phyloP scores from a whole-genome alignment of 2,888 invertebrate species.

The Charanyca ferruginea region DNA sequence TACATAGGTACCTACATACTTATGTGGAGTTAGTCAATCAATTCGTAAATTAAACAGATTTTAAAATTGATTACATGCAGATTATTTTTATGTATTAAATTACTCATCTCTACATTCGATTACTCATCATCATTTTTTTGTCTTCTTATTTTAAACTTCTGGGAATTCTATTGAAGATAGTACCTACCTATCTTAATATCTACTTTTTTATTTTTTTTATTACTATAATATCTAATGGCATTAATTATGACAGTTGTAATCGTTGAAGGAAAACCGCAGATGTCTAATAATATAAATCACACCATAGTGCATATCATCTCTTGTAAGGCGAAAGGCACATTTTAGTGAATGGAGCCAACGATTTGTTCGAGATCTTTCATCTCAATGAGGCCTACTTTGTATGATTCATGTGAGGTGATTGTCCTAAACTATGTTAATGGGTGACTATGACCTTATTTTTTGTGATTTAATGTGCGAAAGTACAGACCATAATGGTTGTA shows the following conservation, averaged over 20 bases:
- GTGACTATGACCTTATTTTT: slow-evolving; percentile 53
- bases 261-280: not conserved
- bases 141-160: slow-evolving; percentile 16
- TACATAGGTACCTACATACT: not conserved
- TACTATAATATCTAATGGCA: too few relatives aligned
- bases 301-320: slow-evolving; percentile 1
- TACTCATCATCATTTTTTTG: slow-evolving; percentile 9
- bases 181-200: too few relatives aligned
- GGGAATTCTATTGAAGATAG: not conserved
- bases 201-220: too few relatives aligned
- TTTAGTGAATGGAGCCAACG: slow-evolving; percentile 32
- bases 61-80: not conserved
- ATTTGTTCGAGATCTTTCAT: slow-evolving; percentile 27
- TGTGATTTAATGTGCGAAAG: slow-evolving; percentile 49
- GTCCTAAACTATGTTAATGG: slow-evolving; percentile 60
- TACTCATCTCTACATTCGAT: slow-evolving; percentile 14
- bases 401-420: slow-evolving; percentile 40
- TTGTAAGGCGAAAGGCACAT: slow-evolving; percentile 29
- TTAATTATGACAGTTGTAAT: too few relatives aligned
- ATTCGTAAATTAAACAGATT: slow-evolving; percentile 6
- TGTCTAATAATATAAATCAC: slow-evolving; percentile 28
- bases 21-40: slow-evolving; percentile 16
- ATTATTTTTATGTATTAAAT: not conserved
- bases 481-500: slow-evolving; percentile 25
- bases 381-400: slow-evolving; percentile 29